These are phyloP conservation scores for Ephydatia muelleri DNA, from an alignment of 37 sponge, comb jelly and placozoan genomes.

Conservation along the genomic window DNA sequence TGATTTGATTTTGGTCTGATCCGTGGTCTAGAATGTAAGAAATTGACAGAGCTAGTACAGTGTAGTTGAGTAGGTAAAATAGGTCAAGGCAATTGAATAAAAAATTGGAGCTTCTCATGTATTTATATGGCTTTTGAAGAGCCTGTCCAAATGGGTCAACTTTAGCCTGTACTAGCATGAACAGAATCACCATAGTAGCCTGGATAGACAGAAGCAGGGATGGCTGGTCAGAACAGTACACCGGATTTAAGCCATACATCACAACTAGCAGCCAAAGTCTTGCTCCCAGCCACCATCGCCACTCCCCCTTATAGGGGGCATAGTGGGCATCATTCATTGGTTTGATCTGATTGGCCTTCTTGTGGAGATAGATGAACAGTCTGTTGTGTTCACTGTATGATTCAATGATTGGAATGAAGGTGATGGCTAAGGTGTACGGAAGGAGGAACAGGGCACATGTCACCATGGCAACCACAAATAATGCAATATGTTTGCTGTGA, in stretches of 20 bases:
- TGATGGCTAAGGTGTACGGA: constrained; percentile 19
- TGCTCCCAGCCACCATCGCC: constrained; percentile 21
- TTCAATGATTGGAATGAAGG: background rate
- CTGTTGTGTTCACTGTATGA: background rate
- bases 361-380: background rate
- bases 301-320: constrained; percentile 27
- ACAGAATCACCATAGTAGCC: too few relatives aligned
- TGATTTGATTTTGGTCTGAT: too few relatives aligned
- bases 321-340: constrained; percentile 13
- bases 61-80: constrained; percentile 16
- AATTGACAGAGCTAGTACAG: background rate
- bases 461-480: constrained; percentile 25
- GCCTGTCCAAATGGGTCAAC: too few relatives aligned
- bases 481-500: background rate
- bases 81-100: constrained; percentile 18
- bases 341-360: background rate
- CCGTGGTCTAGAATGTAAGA: background rate
- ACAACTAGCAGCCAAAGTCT: constrained; percentile 1
- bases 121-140: too few relatives aligned
- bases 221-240: background rate
- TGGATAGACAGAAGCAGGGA: background rate
- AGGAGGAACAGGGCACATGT: constrained; percentile 10
- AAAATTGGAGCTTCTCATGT: too few relatives aligned
- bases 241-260: background rate
- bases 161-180: too few relatives aligned